Evolutionary conservation across 2,797 vertebrate genomes (phyloP), one percentile per base, ranked within the genome.

Genomic region (Euthynnus affinis): DNA sequence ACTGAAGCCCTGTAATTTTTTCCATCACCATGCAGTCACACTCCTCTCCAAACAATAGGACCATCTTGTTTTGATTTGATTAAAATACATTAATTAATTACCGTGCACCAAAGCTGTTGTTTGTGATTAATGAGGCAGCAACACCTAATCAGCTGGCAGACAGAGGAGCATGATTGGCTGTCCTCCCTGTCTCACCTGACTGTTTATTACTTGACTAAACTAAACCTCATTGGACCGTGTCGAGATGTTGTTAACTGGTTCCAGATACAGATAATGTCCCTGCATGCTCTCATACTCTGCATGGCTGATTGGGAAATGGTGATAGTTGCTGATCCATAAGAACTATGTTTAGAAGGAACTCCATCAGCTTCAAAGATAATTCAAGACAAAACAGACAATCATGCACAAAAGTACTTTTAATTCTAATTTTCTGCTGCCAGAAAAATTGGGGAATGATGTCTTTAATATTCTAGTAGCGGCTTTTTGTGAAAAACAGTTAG

Each of bases 21-120:
- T 72, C 66, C 79, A 75, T 68, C 57, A 67, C 61, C 74, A 77
- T 25, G 71, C 64, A 80, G 76, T 72, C 81, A 82, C 56, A 46
- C 70, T 79, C 59, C 85, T 74, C 76, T 78, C 56, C 68, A 75
- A 91, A 93, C 86, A 92, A 93, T 79, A 82, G 82, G 73, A 83
- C 73, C 82, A 71, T 82, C 74, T 87, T 90, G 80, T 89, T 92
- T 88, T 85, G 69, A 88, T 89, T 89, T 92, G 90, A 94, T 94
- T 92, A 90, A 89, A 92, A 92, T 87, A 85, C 89, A 94, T 93
- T 80, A 82, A 92, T 92, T 89, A 89, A 93, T 94, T 92, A 93
- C 75, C 25, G 25, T 48, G 77, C 65, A 48, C 83, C 77, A 88
- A 90, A 89, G 85, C 74, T 84, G 87, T 91, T 93, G 89, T 91